phyloP scores from a whole-genome alignment of 2,113 vertebrate genomes.

The Stercorarius parasiticus region DNA sequence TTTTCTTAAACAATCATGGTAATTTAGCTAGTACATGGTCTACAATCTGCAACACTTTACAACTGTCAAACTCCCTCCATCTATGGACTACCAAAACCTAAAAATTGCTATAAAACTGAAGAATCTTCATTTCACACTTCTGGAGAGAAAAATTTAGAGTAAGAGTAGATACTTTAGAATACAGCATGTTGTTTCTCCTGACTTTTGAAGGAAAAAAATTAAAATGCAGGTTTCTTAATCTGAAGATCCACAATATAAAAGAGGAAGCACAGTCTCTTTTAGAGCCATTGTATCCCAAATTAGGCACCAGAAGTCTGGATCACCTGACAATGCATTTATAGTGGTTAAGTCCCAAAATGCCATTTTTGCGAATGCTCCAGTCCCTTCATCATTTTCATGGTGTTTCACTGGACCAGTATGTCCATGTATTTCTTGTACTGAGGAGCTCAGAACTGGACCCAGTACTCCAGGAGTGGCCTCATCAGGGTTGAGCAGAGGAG shows the following conservation, averaged over 20 bases:
- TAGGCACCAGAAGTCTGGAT: background rate
- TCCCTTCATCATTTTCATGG: background rate
- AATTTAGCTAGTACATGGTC: slow-evolving; percentile 83
- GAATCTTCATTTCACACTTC: slow-evolving; percentile 38
- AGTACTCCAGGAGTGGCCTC: background rate
- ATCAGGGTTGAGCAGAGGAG: background rate
- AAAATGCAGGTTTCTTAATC: slow-evolving; percentile 43
- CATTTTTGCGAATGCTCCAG: background rate
- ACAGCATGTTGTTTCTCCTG: slow-evolving; percentile 69
- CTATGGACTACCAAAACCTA: background rate
- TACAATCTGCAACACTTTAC: slow-evolving; percentile 80
- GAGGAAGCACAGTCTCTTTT: background rate
- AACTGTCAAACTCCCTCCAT: slow-evolving; percentile 76
- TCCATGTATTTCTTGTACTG: background rate
- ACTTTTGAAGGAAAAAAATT: slow-evolving; percentile 43
- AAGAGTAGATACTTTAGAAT: slow-evolving; percentile 62
- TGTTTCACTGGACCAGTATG: background rate
- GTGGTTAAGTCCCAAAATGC: background rate
- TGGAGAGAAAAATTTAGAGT: slow-evolving; percentile 67
- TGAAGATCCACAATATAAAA: slow-evolving; percentile 23
- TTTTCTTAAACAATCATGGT: slow-evolving; percentile 81
- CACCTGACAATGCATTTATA: background rate
- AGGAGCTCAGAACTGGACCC: background rate
- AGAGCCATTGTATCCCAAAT: background rate
- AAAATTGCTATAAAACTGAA: background rate